These are phyloP conservation scores for Danaus chrysippus DNA, from an alignment of 2,888 invertebrate genomes.

Conservation along the genomic window DNA sequence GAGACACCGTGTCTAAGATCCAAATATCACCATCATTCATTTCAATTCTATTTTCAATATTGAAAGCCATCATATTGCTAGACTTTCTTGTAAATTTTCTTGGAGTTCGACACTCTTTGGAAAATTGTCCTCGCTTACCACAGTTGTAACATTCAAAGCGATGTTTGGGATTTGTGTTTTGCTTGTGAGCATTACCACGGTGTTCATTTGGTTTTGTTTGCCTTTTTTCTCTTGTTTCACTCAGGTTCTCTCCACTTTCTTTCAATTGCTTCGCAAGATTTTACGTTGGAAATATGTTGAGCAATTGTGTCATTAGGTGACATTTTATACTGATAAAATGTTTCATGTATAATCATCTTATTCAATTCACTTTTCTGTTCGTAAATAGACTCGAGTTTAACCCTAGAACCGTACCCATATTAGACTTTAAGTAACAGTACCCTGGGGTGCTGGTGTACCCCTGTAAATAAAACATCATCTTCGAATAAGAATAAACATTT, in stretches of 20 bases:
- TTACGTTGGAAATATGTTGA: constrained; percentile 35
- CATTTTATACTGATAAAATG: constrained; percentile 33
- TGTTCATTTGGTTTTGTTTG: constrained; percentile 9
- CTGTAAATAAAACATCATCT: too few species aligned
- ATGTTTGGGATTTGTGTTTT: constrained; percentile 24
- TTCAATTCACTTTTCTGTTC: constrained; percentile 29
- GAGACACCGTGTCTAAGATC: constrained; percentile 36
- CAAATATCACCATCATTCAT: constrained; percentile 17
- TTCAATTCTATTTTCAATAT: constrained; percentile 18
- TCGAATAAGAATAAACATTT: too few species aligned
- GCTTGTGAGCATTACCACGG: not conserved
- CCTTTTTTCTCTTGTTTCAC: constrained; percentile 28
- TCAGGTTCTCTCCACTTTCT: constrained; percentile 36
- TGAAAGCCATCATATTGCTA: constrained; percentile 34
- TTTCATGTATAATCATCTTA: constrained; percentile 34
- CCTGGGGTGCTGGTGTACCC: too few species aligned
- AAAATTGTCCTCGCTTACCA: constrained; percentile 35
- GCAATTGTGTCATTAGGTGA: constrained; percentile 30
- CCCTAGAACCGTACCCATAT: too few species aligned
- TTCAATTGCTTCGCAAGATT: constrained; percentile 35
- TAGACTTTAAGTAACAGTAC: too few species aligned
- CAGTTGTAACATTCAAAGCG: constrained; percentile 38
- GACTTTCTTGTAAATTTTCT: constrained; percentile 22
- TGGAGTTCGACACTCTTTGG: constrained; percentile 34
- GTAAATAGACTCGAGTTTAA: constrained; percentile 33